Percentiles rank a stretch among this genome's conserved stretches.
Conservation (phyloP, 2,797 vertebrate species). For the Rhinogobio ventralis region DNA sequence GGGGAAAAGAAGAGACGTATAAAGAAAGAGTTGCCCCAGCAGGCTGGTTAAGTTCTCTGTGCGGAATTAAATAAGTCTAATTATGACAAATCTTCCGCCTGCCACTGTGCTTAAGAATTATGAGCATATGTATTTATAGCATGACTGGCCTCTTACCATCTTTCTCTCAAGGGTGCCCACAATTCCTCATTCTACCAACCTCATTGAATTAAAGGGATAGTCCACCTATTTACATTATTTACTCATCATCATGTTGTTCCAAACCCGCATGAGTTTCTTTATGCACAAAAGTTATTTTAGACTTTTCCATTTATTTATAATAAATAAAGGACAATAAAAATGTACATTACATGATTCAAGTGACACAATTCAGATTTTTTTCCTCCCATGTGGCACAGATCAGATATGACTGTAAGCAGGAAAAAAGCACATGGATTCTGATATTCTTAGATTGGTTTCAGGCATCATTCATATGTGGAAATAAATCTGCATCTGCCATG, state of each 20-base stretch:
- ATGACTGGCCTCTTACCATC: constrained; percentile 42
- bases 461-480: not conserved
- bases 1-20: constrained; percentile 35
- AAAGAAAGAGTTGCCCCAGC: constrained; percentile 38
- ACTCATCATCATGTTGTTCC: not conserved
- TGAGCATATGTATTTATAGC: constrained; percentile 57
- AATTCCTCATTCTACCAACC: constrained; percentile 42
- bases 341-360: not conserved
- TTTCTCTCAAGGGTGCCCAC: constrained; percentile 33
- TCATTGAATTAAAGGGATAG: constrained; percentile 37
- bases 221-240: not conserved
- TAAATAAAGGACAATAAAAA: not conserved
- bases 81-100: constrained; percentile 52
- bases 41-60: constrained; percentile 49
- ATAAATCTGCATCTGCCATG: not conserved
- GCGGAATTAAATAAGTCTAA: constrained; percentile 52
- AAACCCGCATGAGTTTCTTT: not conserved
- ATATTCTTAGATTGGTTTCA: no score
- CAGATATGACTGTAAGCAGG: not conserved
- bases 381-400: not conserved
- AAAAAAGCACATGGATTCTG: not conserved
- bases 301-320: no score
- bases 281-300: not conserved
- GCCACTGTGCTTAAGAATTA: constrained; percentile 43
- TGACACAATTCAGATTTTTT: not conserved